Percentiles rank a stretch among this genome's conserved stretches.
Conservation (phyloP, 53 echinoderm and acorn worm genomes). For the Echinometra lucunter region DNA sequence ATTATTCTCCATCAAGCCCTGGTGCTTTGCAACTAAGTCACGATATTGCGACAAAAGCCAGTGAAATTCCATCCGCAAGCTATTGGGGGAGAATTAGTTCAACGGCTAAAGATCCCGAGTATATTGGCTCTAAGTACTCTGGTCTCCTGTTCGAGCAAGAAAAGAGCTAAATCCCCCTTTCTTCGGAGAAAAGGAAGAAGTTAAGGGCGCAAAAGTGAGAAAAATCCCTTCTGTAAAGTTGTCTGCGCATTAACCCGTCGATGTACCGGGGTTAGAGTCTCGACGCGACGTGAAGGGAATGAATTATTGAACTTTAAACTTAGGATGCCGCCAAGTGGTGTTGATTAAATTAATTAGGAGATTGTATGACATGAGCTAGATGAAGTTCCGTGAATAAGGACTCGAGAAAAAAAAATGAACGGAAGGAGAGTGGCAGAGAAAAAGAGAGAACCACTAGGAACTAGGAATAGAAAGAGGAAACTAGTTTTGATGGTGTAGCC, state of each 20-base stretch:
- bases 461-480: conserved; percentile 53
- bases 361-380: conserved; percentile 64
- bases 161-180: conserved; percentile 48
- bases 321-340: conserved; percentile 55
- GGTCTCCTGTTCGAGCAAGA: conserved; percentile 59
- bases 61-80: conserved; percentile 71
- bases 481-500: conserved; percentile 65
- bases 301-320: conserved; percentile 67
- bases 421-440: conserved; percentile 27
- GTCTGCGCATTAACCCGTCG: conserved; percentile 34
- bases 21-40: conserved; percentile 69
- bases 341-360: conserved; percentile 70
- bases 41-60: conserved; percentile 71
- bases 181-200: conserved; percentile 26
- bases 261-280: conserved; percentile 37
- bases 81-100: conserved; percentile 68
- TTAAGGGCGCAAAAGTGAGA: conserved; percentile 40
- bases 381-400: conserved; percentile 20
- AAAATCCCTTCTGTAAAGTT: conserved; percentile 65
- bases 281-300: conserved; percentile 53
- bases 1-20: conserved; percentile 64
- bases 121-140: conserved; percentile 69
- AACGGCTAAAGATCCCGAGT: conserved; percentile 67
- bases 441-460: background rate
- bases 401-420: background rate